Evolutionary conservation across 2,888 invertebrate species (phyloP).

Genomic region (Caenorhabditis wallacei): DNA sequence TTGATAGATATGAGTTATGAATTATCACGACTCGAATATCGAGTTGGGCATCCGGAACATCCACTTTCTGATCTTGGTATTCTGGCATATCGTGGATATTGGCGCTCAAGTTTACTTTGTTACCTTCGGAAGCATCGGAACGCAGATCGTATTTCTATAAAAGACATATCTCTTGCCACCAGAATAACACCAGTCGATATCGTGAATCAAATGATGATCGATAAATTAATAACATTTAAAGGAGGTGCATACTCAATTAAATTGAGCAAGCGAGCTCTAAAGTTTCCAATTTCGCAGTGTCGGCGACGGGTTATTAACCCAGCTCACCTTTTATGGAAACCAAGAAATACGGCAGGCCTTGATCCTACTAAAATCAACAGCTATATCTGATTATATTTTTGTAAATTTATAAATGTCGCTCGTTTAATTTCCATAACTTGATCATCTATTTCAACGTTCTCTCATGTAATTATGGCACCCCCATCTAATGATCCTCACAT

Average conservation of each 20-base stretch:
- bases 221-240: slow-evolving; percentile 66
- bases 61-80: slow-evolving; percentile 97
- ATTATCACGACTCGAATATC: slow-evolving; percentile 94
- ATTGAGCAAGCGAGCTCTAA: slow-evolving; percentile 71
- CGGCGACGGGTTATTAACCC: slow-evolving; percentile 62
- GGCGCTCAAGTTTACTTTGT: slow-evolving; percentile 96
- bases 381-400: slow-evolving; percentile 59
- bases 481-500: slow-evolving; percentile 1
- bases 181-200: slow-evolving; percentile 71
- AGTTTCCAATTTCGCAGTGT: slow-evolving; percentile 67
- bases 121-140: slow-evolving; percentile 86
- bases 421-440: background rate
- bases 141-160: slow-evolving; percentile 36
- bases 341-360: slow-evolving; percentile 47
- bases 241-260: slow-evolving; percentile 69
- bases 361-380: slow-evolving; percentile 70
- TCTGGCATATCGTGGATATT: slow-evolving; percentile 97
- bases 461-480: slow-evolving; percentile 8
- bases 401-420: too few relatives aligned
- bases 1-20: slow-evolving; percentile 99
- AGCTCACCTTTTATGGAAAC: slow-evolving; percentile 61
- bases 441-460: background rate
- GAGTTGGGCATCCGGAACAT: slow-evolving; percentile 99
- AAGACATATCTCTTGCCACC: slow-evolving; percentile 70
- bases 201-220: slow-evolving; percentile 70